Evolutionary conservation across 2,113 vertebrate species (phyloP).

Genomic region (Aptenodytes patagonicus): DNA sequence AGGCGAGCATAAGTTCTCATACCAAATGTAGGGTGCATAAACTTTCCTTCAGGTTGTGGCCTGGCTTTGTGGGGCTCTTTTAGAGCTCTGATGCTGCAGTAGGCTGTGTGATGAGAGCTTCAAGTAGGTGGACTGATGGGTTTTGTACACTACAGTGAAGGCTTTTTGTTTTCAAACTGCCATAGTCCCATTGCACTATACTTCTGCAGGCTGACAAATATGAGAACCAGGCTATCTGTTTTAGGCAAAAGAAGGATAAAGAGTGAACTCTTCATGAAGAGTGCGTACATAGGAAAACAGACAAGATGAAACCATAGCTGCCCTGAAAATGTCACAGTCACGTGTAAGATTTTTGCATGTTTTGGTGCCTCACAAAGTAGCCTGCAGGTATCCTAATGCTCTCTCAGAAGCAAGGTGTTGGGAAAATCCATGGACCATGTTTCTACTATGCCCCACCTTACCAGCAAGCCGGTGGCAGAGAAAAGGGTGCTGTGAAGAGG

Average conservation of each 20-base stretch:
- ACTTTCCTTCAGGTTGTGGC: slow-evolving; percentile 30
- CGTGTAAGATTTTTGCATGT: not conserved
- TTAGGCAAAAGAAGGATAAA: slow-evolving; percentile 53
- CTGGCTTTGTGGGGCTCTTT: slow-evolving; percentile 39
- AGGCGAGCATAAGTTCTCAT: slow-evolving; percentile 10
- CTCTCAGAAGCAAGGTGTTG: not conserved
- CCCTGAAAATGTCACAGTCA: not conserved
- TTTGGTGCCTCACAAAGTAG: not conserved
- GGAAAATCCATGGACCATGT: not conserved
- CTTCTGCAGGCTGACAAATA: slow-evolving; percentile 32
- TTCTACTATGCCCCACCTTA: not conserved
- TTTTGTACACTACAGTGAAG: slow-evolving; percentile 47
- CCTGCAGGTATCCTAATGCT: not conserved
- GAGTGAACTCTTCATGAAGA: slow-evolving; percentile 20
- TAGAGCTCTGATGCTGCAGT: slow-evolving; percentile 34
- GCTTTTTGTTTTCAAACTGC: slow-evolving; percentile 49
- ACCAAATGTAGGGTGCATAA: slow-evolving; percentile 17
- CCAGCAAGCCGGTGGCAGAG: not conserved
- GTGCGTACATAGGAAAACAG: not conserved
- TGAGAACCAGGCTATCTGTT: slow-evolving; percentile 43
- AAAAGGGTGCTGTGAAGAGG: not conserved
- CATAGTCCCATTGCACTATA: slow-evolving; percentile 28
- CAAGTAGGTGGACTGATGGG: slow-evolving; percentile 6
- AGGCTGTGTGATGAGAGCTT: slow-evolving; percentile 40
- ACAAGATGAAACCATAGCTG: slow-evolving; percentile 21